Evolutionary conservation across 2,113 vertebrate species (phyloP), one percentile per base, ranked within the genome.

Genomic region (Rhipidura dahli): DNA sequence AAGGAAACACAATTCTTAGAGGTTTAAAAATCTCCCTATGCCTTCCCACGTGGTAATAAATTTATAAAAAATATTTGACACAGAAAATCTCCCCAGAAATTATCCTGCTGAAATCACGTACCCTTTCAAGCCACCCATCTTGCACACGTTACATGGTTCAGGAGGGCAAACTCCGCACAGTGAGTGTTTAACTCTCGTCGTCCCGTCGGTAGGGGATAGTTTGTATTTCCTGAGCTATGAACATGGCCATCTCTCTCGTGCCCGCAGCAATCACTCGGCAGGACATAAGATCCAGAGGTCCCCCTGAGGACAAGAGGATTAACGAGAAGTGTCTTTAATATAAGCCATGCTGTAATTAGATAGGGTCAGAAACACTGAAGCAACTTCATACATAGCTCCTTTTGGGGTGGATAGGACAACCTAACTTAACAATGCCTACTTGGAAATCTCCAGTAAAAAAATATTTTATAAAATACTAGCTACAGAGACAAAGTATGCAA

Each of bases 201-300:
- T 99, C 98, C 61, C 98, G 97, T 14, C 96, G 96, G 40, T 98
- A 99, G 92, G 94, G 96, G 93, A 99, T 98, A 23, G 98, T 98
- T 85, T 99, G 98, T 93, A 99, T 96, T 96, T 98, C 98, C 94
- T 98, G 98, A 94, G 98, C 98, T 84, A 99, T 97, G 93, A 98
- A 97, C 82, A 87, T 95, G 3, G 98, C 98, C 97, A 99, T 97
- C 94, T 99, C 98, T 40, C 83, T 95, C 13, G 98, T 98, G 71
- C 98, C 98, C 0, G 99, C 98, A 39, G 99, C 99, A n/a, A 99
- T 92, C 65, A 99, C 98, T 63, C 98, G 97, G 83, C 98, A 98
- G 33, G 99, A 98, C 98, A 99, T 99, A 45, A 99, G 98, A 94
- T 99, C 98, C 40, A 99, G 97, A 60, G 98, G 98, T 71, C 98